Evolutionary conservation across 2,888 invertebrate genomes (phyloP).

Genomic region (Cheilosia vernalis): DNA sequence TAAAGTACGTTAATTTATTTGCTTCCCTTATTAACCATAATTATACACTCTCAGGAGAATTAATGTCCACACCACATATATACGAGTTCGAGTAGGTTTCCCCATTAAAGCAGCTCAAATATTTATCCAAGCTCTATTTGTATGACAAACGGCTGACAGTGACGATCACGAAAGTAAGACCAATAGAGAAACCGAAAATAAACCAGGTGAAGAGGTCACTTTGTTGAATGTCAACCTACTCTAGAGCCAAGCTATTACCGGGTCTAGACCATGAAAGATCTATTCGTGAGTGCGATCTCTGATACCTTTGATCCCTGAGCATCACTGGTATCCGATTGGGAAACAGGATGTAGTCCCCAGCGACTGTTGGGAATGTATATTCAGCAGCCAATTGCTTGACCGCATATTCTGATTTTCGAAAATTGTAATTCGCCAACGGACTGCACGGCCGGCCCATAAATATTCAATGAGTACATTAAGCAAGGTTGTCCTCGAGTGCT

Average conservation of each 20-base stretch:
- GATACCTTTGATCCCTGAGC: neutral
- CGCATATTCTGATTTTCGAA: slow-evolving; percentile 57
- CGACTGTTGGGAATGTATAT: slow-evolving; percentile 9
- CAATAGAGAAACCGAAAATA: slow-evolving; percentile 16
- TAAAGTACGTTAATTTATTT: slow-evolving; percentile 65
- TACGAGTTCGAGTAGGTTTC: slow-evolving; percentile 4
- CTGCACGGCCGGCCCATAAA: slow-evolving; percentile 43
- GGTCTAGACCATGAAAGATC: neutral
- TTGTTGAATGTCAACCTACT: slow-evolving; percentile 10
- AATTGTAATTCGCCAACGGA: slow-evolving; percentile 24
- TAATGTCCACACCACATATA: slow-evolving; percentile 41
- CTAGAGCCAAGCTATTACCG: neutral
- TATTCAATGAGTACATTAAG: slow-evolving; percentile 66
- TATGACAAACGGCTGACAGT: neutral
- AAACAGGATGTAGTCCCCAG: slow-evolving; percentile 9
- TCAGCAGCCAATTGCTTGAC: slow-evolving; percentile 42
- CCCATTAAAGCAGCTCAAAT: slow-evolving; percentile 64
- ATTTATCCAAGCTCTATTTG: slow-evolving; percentile 57
- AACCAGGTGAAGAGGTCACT: slow-evolving; percentile 70
- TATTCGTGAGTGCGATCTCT: neutral
- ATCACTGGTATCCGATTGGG: neutral
- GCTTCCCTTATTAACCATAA: slow-evolving; percentile 66
- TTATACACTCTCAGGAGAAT: slow-evolving; percentile 40
- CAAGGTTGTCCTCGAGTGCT: slow-evolving; percentile 42
- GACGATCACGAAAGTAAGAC: neutral